Conservation (phyloP, 2,113 vertebrate genomes). For the Ptyas mucosa region DNA sequence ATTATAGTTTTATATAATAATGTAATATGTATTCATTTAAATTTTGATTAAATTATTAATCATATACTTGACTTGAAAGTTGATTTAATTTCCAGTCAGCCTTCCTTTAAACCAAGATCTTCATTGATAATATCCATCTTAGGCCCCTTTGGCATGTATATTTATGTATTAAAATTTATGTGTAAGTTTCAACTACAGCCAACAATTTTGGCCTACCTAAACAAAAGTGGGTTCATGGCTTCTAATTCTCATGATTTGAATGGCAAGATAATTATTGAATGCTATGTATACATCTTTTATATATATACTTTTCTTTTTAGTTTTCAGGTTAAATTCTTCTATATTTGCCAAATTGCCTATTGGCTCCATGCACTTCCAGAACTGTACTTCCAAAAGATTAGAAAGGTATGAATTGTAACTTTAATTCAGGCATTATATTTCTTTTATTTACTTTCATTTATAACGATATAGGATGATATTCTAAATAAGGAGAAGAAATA, state of each 20-base stretch:
- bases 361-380: constrained; percentile 83
- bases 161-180: not conserved
- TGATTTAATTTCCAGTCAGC: not conserved
- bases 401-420: constrained; percentile 70
- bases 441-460: not conserved
- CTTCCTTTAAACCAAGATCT: not conserved
- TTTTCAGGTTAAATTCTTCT: constrained; percentile 88
- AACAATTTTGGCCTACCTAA: not conserved
- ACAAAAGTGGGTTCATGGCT: not conserved
- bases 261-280: not conserved
- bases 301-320: constrained; percentile 50
- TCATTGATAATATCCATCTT: not conserved
- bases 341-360: constrained; percentile 85
- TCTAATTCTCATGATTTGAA: not conserved
- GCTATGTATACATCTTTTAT: not conserved
- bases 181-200: not conserved
- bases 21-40: not conserved
- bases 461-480: not conserved
- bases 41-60: not conserved
- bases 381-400: constrained; percentile 82
- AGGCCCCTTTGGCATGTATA: not conserved
- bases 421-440: not conserved
- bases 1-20: not conserved
- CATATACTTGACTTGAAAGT: not conserved
- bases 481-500: not conserved